A percentile compares a stretch with the other conserved stretches of the same genome.
Conservation (phyloP, 2,113 vertebrate genomes). For the Sinocyclocheilus maitianheensis region DNA sequence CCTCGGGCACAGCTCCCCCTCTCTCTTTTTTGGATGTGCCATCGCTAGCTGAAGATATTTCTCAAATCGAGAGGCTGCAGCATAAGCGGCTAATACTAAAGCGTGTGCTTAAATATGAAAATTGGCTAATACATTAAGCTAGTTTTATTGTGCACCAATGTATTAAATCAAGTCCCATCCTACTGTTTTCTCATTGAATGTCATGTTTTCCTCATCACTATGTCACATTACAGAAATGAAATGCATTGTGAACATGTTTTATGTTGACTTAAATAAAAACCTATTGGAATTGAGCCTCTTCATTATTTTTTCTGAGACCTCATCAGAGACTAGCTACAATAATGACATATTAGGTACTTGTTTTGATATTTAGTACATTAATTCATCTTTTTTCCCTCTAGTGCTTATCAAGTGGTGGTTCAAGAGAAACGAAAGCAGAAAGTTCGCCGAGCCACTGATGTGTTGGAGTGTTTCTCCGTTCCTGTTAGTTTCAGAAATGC, state of each 20-base stretch:
- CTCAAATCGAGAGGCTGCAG: background rate
- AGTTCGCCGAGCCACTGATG: conserved; percentile 86
- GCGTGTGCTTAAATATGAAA: background rate
- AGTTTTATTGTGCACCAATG: background rate
- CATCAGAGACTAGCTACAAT: background rate
- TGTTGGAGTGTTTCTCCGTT: conserved; percentile 86
- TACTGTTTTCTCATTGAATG: background rate
- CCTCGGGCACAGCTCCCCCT: background rate
- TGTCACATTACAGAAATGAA: background rate
- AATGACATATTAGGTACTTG: background rate
- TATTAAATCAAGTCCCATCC: background rate
- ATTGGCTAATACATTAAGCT: background rate
- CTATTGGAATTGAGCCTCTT: background rate
- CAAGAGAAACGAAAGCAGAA: conserved; percentile 92
- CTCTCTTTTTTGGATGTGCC: background rate
- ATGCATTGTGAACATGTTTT: background rate
- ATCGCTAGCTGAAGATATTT: conserved; percentile 3
- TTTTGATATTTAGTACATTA: background rate
- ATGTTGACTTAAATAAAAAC: background rate
- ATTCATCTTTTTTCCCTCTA: conserved; percentile 57
- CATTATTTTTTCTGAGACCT: background rate
- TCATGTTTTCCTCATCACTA: background rate
- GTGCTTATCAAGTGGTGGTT: conserved; percentile 94
- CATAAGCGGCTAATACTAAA: background rate
- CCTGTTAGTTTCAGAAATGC: conserved; percentile 92